phyloP scores from a whole-genome alignment of 2,113 vertebrate genomes.

The Gymnogyps californianus region DNA sequence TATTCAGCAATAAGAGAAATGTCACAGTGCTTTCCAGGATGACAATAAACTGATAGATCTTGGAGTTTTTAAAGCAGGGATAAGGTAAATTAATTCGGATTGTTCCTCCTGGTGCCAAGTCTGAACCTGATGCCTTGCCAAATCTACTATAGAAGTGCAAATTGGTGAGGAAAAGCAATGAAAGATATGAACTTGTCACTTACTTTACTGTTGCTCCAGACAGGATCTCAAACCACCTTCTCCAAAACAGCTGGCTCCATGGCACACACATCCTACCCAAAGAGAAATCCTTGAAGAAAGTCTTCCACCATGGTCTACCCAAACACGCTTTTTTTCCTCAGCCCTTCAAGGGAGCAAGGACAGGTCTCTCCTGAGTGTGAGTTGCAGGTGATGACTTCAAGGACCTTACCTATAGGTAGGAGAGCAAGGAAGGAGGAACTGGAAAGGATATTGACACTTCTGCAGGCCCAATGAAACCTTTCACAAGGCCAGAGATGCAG shows the following conservation, averaged over 20 bases:
- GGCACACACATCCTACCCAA: neutral
- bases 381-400: neutral
- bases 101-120: neutral
- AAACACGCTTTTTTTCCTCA: neutral
- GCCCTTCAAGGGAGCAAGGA: neutral
- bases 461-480: neutral
- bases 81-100: neutral
- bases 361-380: neutral
- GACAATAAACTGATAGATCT: slow-evolving; percentile 5
- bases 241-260: neutral
- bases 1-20: neutral
- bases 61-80: neutral
- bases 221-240: neutral
- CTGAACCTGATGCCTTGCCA: slow-evolving; percentile 15
- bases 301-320: neutral
- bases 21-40: neutral
- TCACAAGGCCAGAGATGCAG: neutral
- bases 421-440: neutral
- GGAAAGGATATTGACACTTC: neutral
- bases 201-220: neutral
- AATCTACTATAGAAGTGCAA: neutral
- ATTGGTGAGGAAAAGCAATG: neutral
- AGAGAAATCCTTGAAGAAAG: neutral
- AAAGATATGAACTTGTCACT: neutral
- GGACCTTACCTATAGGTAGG: neutral